Evolutionary conservation across 1,140 invertebrate species (phyloP).

Genomic region (Chrysopa pallens): DNA sequence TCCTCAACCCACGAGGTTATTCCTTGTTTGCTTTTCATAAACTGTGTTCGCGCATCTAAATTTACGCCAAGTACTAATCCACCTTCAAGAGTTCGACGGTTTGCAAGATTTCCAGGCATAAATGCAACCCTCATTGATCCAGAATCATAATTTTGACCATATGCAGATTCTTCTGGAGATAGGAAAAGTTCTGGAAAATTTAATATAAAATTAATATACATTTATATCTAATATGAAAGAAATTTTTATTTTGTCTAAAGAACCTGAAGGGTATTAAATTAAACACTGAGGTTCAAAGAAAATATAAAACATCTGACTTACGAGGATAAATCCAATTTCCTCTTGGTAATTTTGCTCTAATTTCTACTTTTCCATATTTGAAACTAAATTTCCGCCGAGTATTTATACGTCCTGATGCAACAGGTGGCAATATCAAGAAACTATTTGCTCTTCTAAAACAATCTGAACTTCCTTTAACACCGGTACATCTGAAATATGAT

Average conservation of each 20-base stretch:
- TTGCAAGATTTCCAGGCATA: slow-evolving; percentile 23
- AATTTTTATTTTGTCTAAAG: too few species aligned
- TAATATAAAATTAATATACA: not conserved
- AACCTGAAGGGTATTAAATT: too few species aligned
- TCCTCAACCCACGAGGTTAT: slow-evolving; percentile 30
- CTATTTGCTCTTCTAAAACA: slow-evolving; percentile 28
- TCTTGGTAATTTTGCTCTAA: slow-evolving; percentile 51
- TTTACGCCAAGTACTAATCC: slow-evolving; percentile 19
- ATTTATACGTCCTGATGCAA: slow-evolving; percentile 45
- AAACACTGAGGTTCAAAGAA: too few species aligned
- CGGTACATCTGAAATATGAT: slow-evolving; percentile 35
- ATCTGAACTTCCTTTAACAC: slow-evolving; percentile 22
- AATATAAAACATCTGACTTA: too few species aligned
- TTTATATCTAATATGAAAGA: slow-evolving; percentile 1
- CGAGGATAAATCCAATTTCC: slow-evolving; percentile 68
- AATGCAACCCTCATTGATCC: slow-evolving; percentile 24
- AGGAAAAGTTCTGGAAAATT: slow-evolving; percentile 31
- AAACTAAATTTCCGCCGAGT: slow-evolving; percentile 46
- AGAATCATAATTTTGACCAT: slow-evolving; percentile 31
- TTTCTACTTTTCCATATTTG: slow-evolving; percentile 55
- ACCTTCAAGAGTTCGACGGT: slow-evolving; percentile 17
- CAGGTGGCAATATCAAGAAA: slow-evolving; percentile 39
- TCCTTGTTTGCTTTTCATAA: slow-evolving; percentile 21
- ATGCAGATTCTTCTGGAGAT: slow-evolving; percentile 28
- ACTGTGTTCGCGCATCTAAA: slow-evolving; percentile 21